These are phyloP conservation scores for Phyllotreta striolata DNA, from an alignment of 2,888 invertebrate species.

Conservation along the genomic window DNA sequence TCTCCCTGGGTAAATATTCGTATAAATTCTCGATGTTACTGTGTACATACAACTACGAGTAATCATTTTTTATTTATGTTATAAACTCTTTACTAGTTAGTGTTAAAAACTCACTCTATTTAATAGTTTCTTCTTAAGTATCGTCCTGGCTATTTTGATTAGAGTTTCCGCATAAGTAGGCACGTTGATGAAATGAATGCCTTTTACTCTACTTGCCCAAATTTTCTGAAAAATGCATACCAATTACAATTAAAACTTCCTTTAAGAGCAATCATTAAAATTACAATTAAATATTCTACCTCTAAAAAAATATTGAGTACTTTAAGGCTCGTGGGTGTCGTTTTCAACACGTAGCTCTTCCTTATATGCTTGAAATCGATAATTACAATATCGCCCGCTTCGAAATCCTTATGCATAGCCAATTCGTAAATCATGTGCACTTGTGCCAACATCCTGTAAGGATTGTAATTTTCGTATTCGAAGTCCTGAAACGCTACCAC, in stretches of 20 bases:
- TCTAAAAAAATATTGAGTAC: constrained; percentile 2
- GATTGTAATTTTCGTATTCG: constrained; percentile 8
- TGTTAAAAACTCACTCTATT: constrained; percentile 9
- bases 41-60: constrained; percentile 13
- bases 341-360: constrained; percentile 1
- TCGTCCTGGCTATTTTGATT: not conserved
- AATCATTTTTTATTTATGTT: not conserved
- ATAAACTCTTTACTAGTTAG: not conserved
- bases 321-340: not conserved
- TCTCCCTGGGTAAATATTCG: constrained; percentile 2
- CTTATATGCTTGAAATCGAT: constrained; percentile 21
- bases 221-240: constrained; percentile 1
- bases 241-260: not conserved
- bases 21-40: constrained; percentile 1
- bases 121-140: constrained; percentile 13
- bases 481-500: not conserved
- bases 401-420: constrained; percentile 16
- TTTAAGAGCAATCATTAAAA: not conserved
- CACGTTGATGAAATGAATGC: constrained; percentile 8
- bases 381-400: constrained; percentile 20
- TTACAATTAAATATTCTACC: not conserved
- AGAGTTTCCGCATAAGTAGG: constrained; percentile 7
- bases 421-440: constrained; percentile 9
- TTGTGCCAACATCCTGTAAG: not conserved
- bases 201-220: constrained; percentile 7